These are phyloP conservation scores for Elanus axillaris DNA, from an alignment of 2,113 vertebrate species.

Conservation along the genomic window DNA sequence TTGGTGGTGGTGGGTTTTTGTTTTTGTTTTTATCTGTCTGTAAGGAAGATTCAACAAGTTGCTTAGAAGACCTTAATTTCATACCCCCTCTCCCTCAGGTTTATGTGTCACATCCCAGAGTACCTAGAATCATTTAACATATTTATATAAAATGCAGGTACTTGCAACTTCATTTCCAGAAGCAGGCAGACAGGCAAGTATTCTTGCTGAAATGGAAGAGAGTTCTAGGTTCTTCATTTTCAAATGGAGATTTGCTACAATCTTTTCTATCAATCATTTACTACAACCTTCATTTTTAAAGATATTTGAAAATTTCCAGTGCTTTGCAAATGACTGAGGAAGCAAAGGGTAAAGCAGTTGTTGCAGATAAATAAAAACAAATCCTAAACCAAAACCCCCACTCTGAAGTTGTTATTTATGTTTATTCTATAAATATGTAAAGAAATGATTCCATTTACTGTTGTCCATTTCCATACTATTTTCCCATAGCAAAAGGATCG, in stretches of 20 bases:
- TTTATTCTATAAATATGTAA: background rate
- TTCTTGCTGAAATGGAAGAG: background rate
- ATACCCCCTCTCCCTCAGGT: background rate
- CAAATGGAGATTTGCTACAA: background rate
- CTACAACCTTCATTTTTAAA: background rate
- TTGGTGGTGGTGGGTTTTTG: accelerated
- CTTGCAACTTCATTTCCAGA: background rate
- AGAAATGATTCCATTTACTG: background rate
- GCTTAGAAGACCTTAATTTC: background rate
- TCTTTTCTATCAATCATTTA: background rate
- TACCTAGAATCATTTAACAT: background rate
- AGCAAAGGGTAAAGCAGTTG: background rate
- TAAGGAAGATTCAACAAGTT: background rate
- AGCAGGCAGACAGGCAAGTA: background rate
- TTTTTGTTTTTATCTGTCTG: background rate
- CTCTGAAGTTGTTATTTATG: background rate
- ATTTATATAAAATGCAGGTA: background rate
- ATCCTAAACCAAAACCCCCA: background rate
- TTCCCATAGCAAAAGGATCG: background rate
- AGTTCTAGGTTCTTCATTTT: background rate
- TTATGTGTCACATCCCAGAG: background rate
- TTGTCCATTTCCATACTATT: background rate
- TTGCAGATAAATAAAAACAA: background rate
- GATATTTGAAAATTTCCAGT: background rate
- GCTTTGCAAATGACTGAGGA: background rate